Conservation (phyloP, 2,797 vertebrate species). For the Cyclopterus lumpus region DNA sequence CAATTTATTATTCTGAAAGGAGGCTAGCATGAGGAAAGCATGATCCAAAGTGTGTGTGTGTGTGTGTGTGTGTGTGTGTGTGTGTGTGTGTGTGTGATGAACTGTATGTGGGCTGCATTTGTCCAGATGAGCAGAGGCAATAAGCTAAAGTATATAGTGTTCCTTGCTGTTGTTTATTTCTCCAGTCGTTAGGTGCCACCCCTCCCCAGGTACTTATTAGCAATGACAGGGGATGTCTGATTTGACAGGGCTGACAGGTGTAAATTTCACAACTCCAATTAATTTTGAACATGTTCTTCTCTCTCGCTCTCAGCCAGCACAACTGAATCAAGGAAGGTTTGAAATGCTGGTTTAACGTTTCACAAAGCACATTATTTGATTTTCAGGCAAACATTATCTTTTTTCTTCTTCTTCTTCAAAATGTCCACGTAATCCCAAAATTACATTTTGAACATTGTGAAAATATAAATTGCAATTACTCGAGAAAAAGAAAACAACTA, state of each 20-base stretch:
- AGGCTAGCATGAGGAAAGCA: neutral
- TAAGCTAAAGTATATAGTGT: conserved; percentile 4
- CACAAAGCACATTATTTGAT: neutral
- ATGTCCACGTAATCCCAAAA: neutral
- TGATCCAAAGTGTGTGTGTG: neutral
- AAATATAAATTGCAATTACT: neutral
- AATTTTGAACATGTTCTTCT: conserved; percentile 68
- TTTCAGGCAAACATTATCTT: neutral
- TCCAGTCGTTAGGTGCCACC: conserved; percentile 38
- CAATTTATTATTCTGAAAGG: neutral
- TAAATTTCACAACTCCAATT: conserved; percentile 82
- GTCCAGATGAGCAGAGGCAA: conserved; percentile 1
- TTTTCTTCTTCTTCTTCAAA: neutral
- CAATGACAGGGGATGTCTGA: conserved; percentile 70
- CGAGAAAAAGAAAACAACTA: neutral
- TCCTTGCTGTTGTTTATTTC: conserved; percentile 52
- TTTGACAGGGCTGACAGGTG: conserved; percentile 81
- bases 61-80: neutral
- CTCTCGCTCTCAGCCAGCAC: conserved; percentile 24
- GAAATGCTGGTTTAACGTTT: neutral
- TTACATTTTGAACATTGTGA: neutral
- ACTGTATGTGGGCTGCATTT: neutral
- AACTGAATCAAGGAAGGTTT: conserved; percentile 7
- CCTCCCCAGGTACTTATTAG: conserved; percentile 73
- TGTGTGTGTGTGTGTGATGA: conserved; percentile 3